Evolutionary conservation across 2,888 invertebrate species (phyloP).

Genomic region (Steromphala cineraria): DNA sequence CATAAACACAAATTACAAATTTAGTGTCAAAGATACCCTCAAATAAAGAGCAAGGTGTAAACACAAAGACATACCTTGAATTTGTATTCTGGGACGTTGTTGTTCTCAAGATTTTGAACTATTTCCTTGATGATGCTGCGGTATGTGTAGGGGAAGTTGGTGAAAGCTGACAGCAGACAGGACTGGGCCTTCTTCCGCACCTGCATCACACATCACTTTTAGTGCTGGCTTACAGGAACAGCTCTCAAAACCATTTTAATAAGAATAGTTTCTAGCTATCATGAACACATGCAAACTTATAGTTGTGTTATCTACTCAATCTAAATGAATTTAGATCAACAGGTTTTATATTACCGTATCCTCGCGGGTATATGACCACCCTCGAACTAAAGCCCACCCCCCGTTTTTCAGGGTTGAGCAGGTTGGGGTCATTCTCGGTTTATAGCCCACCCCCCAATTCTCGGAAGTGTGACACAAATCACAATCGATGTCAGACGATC

Average conservation of each 20-base stretch:
- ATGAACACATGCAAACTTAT: background rate
- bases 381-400: no score
- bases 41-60: background rate
- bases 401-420: no score
- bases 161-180: conserved; percentile 81
- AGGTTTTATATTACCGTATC: no score
- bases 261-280: background rate
- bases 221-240: no score
- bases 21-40: background rate
- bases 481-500: no score
- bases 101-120: conserved; percentile 77
- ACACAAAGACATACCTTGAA: conserved; percentile 78
- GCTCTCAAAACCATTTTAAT: background rate
- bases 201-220: conserved; percentile 64
- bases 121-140: conserved; percentile 82
- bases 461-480: no score
- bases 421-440: no score
- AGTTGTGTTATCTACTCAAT: no score
- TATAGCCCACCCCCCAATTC: no score
- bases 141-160: conserved; percentile 84
- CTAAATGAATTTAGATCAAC: no score
- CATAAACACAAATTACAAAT: no score
- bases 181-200: conserved; percentile 83
- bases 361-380: no score
- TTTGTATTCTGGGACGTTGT: conserved; percentile 80